A percentile compares a stretch with the other conserved stretches of the same genome.
Evolutionary conservation across 2,888 invertebrate genomes (phyloP).

Genomic region (Eurytoma californica): DNA sequence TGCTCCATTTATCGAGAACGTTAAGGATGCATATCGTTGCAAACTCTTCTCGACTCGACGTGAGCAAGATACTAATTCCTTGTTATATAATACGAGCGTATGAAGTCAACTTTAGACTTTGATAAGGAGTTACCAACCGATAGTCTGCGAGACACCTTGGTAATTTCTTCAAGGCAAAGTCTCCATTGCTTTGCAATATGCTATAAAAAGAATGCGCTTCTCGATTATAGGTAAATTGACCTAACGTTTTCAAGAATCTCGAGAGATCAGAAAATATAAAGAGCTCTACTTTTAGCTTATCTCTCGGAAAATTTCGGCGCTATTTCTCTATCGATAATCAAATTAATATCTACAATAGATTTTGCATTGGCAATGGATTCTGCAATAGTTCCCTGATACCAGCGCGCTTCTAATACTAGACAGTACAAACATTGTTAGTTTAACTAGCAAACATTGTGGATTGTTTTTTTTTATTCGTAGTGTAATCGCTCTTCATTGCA

Average conservation of each 20-base stretch:
- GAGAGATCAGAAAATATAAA: constrained; percentile 46
- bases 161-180: constrained; percentile 44
- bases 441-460: constrained; percentile 70
- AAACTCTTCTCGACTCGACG: constrained; percentile 31
- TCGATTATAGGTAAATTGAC: constrained; percentile 41
- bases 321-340: constrained; percentile 40
- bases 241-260: constrained; percentile 34
- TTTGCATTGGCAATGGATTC: constrained; percentile 50
- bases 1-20: constrained; percentile 20
- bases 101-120: constrained; percentile 41
- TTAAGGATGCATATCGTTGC: constrained; percentile 27
- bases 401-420: constrained; percentile 69
- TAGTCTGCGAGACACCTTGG: constrained; percentile 5
- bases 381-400: constrained; percentile 71
- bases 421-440: constrained; percentile 73
- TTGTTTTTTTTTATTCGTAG: constrained; percentile 61
- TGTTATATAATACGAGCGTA: constrained; percentile 39
- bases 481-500: constrained; percentile 64
- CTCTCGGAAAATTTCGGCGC: constrained; percentile 33
- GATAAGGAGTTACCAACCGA: constrained; percentile 38
- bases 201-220: constrained; percentile 42
- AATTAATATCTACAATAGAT: constrained; percentile 51
- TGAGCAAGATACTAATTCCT: constrained; percentile 44
- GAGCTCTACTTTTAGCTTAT: constrained; percentile 19
- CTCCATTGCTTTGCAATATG: constrained; percentile 37